Percentiles rank a stretch among this genome's conserved stretches.
Conservation (phyloP, 2,113 vertebrate genomes). For the Pollimyrus isidori region DNA sequence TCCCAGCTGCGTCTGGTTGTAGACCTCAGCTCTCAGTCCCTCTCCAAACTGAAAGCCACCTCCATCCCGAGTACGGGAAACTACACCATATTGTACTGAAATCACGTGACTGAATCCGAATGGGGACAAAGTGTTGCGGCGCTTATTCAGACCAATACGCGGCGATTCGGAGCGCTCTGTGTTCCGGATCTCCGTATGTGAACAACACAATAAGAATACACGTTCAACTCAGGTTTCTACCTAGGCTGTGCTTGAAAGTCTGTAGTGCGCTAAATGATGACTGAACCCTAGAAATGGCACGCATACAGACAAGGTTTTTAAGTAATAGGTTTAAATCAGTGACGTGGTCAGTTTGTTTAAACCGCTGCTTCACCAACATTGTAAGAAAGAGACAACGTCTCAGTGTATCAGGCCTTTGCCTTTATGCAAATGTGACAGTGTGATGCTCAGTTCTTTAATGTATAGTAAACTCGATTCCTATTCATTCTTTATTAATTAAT, state of each 20-base stretch:
- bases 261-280: neutral
- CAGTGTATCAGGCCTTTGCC: neutral
- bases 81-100: neutral
- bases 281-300: neutral
- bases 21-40: no score
- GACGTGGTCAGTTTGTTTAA: neutral
- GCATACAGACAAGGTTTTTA: neutral
- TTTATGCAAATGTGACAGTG: neutral
- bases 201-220: neutral
- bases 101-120: neutral
- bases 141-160: neutral
- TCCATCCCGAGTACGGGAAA: neutral
- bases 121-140: neutral
- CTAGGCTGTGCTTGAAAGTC: neutral
- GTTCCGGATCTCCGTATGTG: neutral
- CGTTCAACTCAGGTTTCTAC: neutral
- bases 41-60: no score
- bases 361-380: neutral
- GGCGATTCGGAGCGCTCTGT: neutral
- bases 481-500: no score
- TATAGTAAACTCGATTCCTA: no score
- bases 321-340: neutral
- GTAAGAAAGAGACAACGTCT: neutral
- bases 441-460: no score
- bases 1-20: no score